Evolutionary conservation across 2,888 invertebrate species (phyloP).

Genomic region (Prosapia bicincta): DNA sequence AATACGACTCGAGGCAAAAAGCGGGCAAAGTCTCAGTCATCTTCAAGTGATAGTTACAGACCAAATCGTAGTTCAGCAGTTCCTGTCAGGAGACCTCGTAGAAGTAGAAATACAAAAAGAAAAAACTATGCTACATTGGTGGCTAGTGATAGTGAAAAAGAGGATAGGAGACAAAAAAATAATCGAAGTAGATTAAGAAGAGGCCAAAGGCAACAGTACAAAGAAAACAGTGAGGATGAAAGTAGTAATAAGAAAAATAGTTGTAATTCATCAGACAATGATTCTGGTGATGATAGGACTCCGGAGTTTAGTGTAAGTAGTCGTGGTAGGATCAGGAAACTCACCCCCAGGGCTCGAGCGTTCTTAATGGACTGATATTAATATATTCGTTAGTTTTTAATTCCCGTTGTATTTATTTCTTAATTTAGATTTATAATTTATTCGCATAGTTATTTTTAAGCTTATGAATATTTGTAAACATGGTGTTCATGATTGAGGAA

Average conservation of each 20-base stretch:
- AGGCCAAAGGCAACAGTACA: constrained; percentile 6
- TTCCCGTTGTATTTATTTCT: neutral
- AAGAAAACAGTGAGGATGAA: constrained; percentile 8
- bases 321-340: constrained; percentile 77
- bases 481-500: neutral
- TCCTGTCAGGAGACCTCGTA: constrained; percentile 19
- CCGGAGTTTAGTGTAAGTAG: constrained; percentile 63
- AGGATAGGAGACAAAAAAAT: constrained; percentile 6
- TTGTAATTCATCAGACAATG: neutral
- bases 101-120: constrained; percentile 26
- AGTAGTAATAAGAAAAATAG: constrained; percentile 4
- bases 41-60: neutral
- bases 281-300: constrained; percentile 10
- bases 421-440: neutral
- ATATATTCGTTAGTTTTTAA: neutral
- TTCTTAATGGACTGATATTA: constrained; percentile 32
- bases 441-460: neutral
- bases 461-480: neutral
- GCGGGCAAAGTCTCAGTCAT: neutral
- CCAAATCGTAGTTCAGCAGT: neutral
- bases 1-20: neutral
- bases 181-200: neutral
- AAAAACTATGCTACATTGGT: constrained; percentile 30
- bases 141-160: constrained; percentile 12
- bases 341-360: constrained; percentile 75